Percentiles rank a stretch among this genome's conserved stretches.
Evolutionary conservation across 2,888 invertebrate genomes (phyloP).

Genomic region (Fabriciana adippe): DNA sequence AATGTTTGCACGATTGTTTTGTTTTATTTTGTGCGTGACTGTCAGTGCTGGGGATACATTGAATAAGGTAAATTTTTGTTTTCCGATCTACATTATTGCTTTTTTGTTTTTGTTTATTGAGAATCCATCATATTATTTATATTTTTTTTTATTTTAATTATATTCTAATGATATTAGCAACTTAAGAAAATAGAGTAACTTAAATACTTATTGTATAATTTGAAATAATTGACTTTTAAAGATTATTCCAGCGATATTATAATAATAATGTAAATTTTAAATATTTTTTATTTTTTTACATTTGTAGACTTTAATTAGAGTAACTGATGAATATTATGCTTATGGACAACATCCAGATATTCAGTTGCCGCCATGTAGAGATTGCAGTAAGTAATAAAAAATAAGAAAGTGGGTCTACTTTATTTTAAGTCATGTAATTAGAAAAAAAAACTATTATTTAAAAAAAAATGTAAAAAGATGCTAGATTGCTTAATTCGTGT

Average conservation of each 20-base stretch:
- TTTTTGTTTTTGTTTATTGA: slow-evolving; percentile 7
- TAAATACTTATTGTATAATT: no score
- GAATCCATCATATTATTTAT: not conserved
- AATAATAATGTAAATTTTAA: not conserved
- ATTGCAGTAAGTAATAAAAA: slow-evolving; percentile 58
- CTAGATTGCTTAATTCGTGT: no score
- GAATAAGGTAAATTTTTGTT: slow-evolving; percentile 54
- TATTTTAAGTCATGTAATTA: no score
- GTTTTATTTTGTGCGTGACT: slow-evolving; percentile 54
- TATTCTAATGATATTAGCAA: slow-evolving; percentile 4
- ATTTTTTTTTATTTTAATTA: not conserved
- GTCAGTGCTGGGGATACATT: slow-evolving; percentile 47
- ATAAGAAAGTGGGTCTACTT: not conserved
- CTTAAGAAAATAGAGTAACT: not conserved
- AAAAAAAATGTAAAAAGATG: no score
- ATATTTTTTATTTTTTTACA: not conserved
- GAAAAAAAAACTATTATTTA: no score
- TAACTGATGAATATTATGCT: slow-evolving; percentile 45
- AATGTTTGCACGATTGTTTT: slow-evolving; percentile 57
- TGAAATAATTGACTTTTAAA: no score
- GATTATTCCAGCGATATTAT: no score
- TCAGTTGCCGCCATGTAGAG: slow-evolving; percentile 55
- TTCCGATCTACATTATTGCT: not conserved
- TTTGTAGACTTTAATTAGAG: slow-evolving; percentile 47
- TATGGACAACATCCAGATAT: slow-evolving; percentile 38